Evolutionary conservation across 2,797 vertebrate genomes (phyloP), one percentile per base, ranked within the genome.

Genomic region (Centroberyx gerrardi): DNA sequence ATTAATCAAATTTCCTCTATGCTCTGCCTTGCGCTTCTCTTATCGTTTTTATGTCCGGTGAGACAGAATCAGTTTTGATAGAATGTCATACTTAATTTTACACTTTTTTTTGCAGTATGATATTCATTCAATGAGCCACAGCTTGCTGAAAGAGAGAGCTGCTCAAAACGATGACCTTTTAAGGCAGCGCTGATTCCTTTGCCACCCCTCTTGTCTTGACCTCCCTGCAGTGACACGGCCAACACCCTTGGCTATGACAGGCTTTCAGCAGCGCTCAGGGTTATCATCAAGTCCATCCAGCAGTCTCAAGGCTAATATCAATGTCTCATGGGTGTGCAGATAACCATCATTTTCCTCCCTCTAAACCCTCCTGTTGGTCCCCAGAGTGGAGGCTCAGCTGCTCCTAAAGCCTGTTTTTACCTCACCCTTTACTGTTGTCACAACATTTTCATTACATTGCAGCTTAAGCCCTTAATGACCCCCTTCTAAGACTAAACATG

Each of bases 371-470:
- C 80, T 69, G 74, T 56, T 36, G 80, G 78, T 88, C 91, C 85
- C 88, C 38, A 1, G 83, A 84, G 84, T 78, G 59, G 83, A 78
- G 80, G 62, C 82, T 90, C 90, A 91, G 91, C 91, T 92, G 93
- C 87, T 88, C 72, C 68, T 54, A 60, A 89, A 89, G 88, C 88
- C 84, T 87, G 92, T 92, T 91, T 94, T 91, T 78, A 84, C 84
- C 87, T 88, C 87, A 70, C 82, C 87, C 81, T 84, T 27, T 86
- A 78, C 86, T 89, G 88, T 90, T 88, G 90, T 88, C 88, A 91
- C 92, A 93, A 93, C 90, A 92, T 92, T 92, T 93, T 92, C 90
- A 93, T 94, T 92, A 93, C 84, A 86, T 86, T 66, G 87, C 90
- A 88, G 87, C 91, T 83, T 84, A 87, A 92, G 90, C 89, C 75